Conservation (phyloP, 2,797 vertebrate species). For the Morus bassanus region DNA sequence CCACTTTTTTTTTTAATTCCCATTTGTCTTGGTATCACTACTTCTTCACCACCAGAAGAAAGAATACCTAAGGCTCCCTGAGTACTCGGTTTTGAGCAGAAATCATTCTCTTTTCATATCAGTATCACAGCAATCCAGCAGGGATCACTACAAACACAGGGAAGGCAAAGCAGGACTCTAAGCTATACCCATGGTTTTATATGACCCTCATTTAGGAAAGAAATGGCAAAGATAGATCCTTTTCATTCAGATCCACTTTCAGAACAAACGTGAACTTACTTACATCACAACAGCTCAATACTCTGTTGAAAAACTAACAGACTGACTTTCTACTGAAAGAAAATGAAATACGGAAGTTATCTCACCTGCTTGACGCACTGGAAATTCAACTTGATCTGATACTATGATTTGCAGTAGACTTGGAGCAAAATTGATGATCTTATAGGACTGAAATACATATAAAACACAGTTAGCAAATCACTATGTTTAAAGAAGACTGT, state of each 20-base stretch:
- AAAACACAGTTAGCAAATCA: conserved; percentile 17
- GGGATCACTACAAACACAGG: not conserved
- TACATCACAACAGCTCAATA: not conserved
- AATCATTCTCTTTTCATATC: not conserved
- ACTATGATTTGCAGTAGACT: conserved; percentile 96
- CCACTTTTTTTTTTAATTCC: not conserved
- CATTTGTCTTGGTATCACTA: not conserved
- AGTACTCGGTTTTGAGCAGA: not conserved
- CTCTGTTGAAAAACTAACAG: not conserved
- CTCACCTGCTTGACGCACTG: conserved; percentile 96
- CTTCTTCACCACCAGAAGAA: not conserved
- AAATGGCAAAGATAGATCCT: not conserved
- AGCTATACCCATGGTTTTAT: not conserved
- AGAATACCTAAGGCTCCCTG: not conserved
- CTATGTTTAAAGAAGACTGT: not conserved
- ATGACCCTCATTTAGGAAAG: not conserved
- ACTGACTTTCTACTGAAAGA: not conserved
- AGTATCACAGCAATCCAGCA: not conserved
- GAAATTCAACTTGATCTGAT: conserved; percentile 96
- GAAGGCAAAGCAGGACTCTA: not conserved
- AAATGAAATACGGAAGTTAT: not conserved
- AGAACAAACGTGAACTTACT: not conserved
- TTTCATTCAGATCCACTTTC: not conserved
- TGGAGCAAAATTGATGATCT: conserved; percentile 99
- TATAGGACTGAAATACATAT: conserved; percentile 88